These are phyloP conservation scores for Dipodomys ordii DNA, from an alignment of 2,113 vertebrate genomes.

Conservation along the genomic window DNA sequence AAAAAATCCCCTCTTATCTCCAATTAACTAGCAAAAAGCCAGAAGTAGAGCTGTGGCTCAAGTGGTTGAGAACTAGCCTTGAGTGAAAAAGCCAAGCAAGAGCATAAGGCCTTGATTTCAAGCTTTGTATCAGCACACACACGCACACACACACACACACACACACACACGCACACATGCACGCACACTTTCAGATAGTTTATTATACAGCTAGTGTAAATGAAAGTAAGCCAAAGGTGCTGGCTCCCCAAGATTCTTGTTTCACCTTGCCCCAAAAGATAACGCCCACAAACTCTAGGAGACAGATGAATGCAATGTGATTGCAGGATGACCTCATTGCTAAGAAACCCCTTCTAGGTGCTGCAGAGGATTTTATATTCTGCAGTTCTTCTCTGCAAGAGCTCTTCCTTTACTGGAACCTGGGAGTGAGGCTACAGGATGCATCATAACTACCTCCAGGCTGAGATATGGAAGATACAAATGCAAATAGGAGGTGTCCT, in stretches of 20 bases:
- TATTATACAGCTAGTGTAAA: neutral
- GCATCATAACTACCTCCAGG: neutral
- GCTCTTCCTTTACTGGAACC: neutral
- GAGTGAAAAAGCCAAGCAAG: no score
- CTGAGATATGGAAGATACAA: neutral
- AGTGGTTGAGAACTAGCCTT: no score
- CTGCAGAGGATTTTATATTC: neutral
- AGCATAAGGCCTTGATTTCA: no score
- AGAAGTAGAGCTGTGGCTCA: no score
- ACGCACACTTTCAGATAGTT: neutral
- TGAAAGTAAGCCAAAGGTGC: neutral
- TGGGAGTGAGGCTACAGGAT: neutral
- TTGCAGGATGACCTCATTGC: neutral
- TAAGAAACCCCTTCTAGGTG: neutral
- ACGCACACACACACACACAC: no score
- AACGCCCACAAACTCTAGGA: neutral
- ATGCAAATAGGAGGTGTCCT: neutral
- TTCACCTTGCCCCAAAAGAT: neutral
- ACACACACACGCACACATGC: no score
- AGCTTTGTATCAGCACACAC: no score
- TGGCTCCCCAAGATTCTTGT: neutral
- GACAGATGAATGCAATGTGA: neutral
- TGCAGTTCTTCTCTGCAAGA: neutral
- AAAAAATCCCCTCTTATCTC: no score
- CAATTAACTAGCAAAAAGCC: no score